Percentiles rank a stretch among this genome's conserved stretches.
Evolutionary conservation across 92 coral and sea anemone genomes (phyloP).

Genomic region (Zoanthus gigantus): DNA sequence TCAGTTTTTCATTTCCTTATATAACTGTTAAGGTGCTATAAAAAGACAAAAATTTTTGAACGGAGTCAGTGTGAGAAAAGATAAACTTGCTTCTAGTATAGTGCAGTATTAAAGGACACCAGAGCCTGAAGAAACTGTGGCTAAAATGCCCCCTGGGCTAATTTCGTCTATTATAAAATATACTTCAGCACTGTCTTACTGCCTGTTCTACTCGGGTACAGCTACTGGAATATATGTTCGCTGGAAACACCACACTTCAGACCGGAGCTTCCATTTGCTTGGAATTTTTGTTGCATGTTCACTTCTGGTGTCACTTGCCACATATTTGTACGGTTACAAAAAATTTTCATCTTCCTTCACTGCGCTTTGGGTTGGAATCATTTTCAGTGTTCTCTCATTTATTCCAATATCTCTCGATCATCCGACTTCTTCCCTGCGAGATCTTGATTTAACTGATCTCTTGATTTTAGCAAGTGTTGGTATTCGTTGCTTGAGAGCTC

Average conservation of each 20-base stretch:
- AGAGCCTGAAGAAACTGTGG: background rate
- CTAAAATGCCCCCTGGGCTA: conserved; percentile 56
- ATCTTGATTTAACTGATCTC: conserved; percentile 91
- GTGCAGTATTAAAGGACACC: background rate
- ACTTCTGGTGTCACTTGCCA: conserved; percentile 78
- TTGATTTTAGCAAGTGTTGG: conserved; percentile 82
- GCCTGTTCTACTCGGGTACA: conserved; percentile 82
- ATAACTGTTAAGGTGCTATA: too few relatives aligned
- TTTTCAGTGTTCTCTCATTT: conserved; percentile 94
- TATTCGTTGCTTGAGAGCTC: conserved; percentile 70
- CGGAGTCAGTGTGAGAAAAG: background rate
- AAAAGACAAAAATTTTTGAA: too few relatives aligned
- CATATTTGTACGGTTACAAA: conserved; percentile 81
- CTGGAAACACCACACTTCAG: conserved; percentile 93
- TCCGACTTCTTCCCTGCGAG: conserved; percentile 81
- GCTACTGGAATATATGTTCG: conserved; percentile 88
- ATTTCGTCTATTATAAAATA: conserved; percentile 65
- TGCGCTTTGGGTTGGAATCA: conserved; percentile 92
- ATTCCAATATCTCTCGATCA: conserved; percentile 96
- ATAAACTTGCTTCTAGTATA: background rate
- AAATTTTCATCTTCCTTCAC: conserved; percentile 81
- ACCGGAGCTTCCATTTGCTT: conserved; percentile 81
- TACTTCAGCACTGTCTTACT: conserved; percentile 66
- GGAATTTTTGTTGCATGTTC: conserved; percentile 82
- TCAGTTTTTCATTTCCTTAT: too few relatives aligned